Evolutionary conservation across 2,797 vertebrate species (phyloP).

Genomic region (Babyrousa celebensis): DNA sequence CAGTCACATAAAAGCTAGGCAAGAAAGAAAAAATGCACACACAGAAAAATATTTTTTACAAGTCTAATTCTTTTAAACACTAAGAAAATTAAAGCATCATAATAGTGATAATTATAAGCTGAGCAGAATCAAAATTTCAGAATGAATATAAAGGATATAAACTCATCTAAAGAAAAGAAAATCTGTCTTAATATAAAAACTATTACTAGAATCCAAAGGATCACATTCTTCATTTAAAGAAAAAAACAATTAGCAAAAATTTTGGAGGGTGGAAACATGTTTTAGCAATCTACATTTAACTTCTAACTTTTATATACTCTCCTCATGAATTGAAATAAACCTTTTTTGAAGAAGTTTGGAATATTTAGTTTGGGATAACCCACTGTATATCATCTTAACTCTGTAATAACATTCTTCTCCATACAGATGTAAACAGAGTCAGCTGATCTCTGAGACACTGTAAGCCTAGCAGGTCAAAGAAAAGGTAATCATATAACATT

Average conservation of each 20-base stretch:
- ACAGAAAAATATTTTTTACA: slow-evolving; percentile 17
- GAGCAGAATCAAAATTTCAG: slow-evolving; percentile 31
- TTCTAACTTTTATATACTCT: neutral
- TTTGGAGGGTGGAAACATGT: neutral
- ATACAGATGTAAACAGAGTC: neutral
- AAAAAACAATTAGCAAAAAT: neutral
- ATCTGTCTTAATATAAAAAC: neutral
- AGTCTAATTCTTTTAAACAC: slow-evolving; percentile 3
- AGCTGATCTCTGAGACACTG: neutral
- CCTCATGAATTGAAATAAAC: neutral
- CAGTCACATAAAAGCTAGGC: neutral
- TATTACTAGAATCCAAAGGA: neutral
- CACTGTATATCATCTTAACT: neutral
- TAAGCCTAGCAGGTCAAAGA: neutral
- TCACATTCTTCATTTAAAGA: neutral
- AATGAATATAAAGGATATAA: neutral
- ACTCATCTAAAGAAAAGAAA: neutral
- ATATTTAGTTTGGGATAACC: neutral
- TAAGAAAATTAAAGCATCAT: neutral
- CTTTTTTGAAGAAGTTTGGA: neutral
- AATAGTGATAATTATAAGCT: neutral
- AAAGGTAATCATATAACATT: neutral
- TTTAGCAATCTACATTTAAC: neutral
- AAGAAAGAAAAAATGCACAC: slow-evolving; percentile 35
- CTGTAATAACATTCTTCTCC: neutral